Conservation (phyloP, 2,888 invertebrate species). For the Eurois occulta region DNA sequence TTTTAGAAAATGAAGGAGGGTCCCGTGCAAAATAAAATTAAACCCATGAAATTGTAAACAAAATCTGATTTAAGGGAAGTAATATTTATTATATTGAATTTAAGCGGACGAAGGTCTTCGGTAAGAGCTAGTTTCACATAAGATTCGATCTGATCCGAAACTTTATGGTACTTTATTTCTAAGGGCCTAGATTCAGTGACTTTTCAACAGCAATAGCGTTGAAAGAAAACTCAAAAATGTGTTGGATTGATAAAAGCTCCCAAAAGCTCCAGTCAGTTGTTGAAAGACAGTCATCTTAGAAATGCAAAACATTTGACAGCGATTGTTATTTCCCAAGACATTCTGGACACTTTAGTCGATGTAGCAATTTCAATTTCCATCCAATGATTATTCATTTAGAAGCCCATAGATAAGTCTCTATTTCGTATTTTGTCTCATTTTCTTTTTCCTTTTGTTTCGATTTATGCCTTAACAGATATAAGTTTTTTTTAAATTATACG, state of each 20-base stretch:
- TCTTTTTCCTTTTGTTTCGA: background rate
- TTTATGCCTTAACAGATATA: background rate
- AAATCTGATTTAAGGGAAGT: too few species aligned
- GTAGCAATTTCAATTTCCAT: background rate
- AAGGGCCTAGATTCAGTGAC: background rate
- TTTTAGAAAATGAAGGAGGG: too few species aligned
- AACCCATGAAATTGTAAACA: too few species aligned
- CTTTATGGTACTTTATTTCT: background rate
- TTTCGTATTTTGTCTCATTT: too few species aligned
- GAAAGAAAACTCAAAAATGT: background rate
- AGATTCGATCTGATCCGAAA: background rate
- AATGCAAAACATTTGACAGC: background rate
- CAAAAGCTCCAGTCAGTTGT: background rate
- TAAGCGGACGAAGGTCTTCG: too few species aligned
- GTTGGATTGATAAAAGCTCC: background rate
- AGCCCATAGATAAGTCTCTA: too few species aligned
- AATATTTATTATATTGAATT: too few species aligned
- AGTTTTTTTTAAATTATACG: background rate
- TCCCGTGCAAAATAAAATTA: too few species aligned
- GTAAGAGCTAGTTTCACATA: too few species aligned
- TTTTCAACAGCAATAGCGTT: background rate
- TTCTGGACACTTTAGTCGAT: too few species aligned
- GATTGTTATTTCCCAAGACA: background rate
- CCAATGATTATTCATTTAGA: background rate
- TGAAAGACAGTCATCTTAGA: background rate